Evolutionary conservation across 2,797 vertebrate species (phyloP), one percentile per base, ranked within the genome.

Genomic region (Ctenopoma kingsleyae): DNA sequence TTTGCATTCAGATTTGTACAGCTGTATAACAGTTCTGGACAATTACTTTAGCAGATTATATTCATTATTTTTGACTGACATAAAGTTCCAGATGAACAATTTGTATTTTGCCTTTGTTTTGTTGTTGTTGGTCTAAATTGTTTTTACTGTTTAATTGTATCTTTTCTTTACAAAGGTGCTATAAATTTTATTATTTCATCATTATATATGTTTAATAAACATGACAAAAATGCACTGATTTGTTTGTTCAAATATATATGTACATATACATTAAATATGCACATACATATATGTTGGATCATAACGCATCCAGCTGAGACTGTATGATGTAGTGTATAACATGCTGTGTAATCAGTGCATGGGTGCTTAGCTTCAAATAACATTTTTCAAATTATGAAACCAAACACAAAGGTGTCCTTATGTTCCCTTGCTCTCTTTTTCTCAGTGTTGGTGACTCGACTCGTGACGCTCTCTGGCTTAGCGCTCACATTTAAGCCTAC

Each of bases 401-500:
- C 20, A 7, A 15, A 36, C 64, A 75, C 44, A 66, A 36, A 46
- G 0, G 32, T 55, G 67, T 74, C 67, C 76, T 77, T 58, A 48
- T 73, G 38, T 55, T 60, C 20, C 49, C 25, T 50, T 9, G 5
- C 65, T 78, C n/a, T 52, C 23, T 51, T 1, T 51, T n/a, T 65
- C 47, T 61, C 63, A 55, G 65, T 67, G 65, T 36, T 66, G 12
- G 52, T 55, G 73, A 78, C 68, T 74, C n/a, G 20, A 52, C 59
- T 74, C 23, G 13, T 71, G 80, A 60, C 0, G 41, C 63, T 58
- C 61, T 63, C 54, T 63, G 35, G 81, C 76, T 80, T 80, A 64
- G 61, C 16, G 20, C 52, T 80, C 68, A 48, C 54, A 57, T 78
- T 81, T 74, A 84, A 83, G 77, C 77, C 64, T 60, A 43, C 46